These are phyloP conservation scores for Nomada ruficornis DNA, from an alignment of 2,888 invertebrate species.

Conservation along the genomic window DNA sequence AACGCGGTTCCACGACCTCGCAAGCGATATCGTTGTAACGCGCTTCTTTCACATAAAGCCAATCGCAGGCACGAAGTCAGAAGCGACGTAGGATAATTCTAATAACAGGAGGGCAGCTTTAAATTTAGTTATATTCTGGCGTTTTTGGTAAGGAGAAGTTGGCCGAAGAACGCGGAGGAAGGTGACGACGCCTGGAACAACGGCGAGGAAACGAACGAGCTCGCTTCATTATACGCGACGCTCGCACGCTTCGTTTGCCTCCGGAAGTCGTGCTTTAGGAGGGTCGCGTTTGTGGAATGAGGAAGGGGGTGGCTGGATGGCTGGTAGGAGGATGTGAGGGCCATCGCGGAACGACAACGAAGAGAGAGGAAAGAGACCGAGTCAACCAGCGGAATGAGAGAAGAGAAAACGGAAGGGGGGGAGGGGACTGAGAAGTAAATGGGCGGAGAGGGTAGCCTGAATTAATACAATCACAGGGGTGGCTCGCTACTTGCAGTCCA, in stretches of 20 bases:
- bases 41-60: too few species aligned
- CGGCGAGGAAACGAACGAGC: conserved; percentile 79
- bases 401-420: conserved; percentile 25
- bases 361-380: conserved; percentile 8
- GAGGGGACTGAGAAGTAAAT: conserved; percentile 59
- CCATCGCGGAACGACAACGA: conserved; percentile 44
- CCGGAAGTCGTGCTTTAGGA: conserved; percentile 82
- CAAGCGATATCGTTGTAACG: too few species aligned
- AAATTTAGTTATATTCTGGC: conserved; percentile 26
- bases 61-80: not conserved
- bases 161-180: conserved; percentile 40
- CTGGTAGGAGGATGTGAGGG: conserved; percentile 40
- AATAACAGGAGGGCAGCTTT: conserved; percentile 26
- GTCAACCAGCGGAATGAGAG: not conserved
- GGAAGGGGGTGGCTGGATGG: conserved; percentile 1
- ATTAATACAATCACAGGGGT: conserved; percentile 82
- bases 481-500: conserved; percentile 70
- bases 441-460: conserved; percentile 74
- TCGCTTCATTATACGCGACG: conserved; percentile 84
- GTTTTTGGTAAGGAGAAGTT: conserved; percentile 11
- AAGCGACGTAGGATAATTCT: not conserved
- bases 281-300: conserved; percentile 55
- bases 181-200: conserved; percentile 68
- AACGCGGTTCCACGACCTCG: too few species aligned
- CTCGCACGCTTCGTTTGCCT: conserved; percentile 84